phyloP scores from a whole-genome alignment of 2,888 invertebrate species.

The Panzeria rudis region DNA sequence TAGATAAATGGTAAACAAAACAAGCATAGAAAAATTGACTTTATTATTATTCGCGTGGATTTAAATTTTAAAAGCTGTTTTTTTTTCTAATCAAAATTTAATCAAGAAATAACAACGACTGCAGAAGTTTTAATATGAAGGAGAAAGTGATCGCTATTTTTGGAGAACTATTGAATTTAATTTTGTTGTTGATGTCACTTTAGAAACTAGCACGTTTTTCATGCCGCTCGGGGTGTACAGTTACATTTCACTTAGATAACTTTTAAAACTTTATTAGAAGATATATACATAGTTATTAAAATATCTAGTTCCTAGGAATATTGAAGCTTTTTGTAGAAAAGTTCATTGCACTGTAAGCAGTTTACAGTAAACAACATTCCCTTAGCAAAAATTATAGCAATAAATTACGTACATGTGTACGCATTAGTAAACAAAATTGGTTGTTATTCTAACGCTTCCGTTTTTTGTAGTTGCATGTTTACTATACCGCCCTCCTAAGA shows the following conservation, averaged over 20 bases:
- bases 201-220: not conserved
- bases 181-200: not conserved
- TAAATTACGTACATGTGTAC: no score
- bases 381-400: not conserved
- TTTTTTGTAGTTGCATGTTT: not conserved
- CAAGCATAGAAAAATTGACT: not conserved
- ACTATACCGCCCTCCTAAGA: no score
- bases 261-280: not conserved
- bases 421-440: not conserved
- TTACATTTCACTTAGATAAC: not conserved
- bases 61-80: not conserved
- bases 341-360: constrained; percentile 47
- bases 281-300: not conserved
- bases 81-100: no score
- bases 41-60: not conserved
- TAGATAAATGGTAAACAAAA: not conserved
- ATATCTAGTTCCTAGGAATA: not conserved
- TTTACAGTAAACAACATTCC: constrained; percentile 13
- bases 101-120: no score
- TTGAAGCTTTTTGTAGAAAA: constrained; percentile 31
- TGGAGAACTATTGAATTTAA: not conserved
- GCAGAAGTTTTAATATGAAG: not conserved
- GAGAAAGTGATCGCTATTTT: not conserved
- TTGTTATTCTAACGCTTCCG: constrained; percentile 11
- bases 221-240: not conserved